A percentile compares a stretch with the other conserved stretches of the same genome.
Evolutionary conservation across 2,113 vertebrate species (phyloP).

Genomic region (Mobula hypostoma): DNA sequence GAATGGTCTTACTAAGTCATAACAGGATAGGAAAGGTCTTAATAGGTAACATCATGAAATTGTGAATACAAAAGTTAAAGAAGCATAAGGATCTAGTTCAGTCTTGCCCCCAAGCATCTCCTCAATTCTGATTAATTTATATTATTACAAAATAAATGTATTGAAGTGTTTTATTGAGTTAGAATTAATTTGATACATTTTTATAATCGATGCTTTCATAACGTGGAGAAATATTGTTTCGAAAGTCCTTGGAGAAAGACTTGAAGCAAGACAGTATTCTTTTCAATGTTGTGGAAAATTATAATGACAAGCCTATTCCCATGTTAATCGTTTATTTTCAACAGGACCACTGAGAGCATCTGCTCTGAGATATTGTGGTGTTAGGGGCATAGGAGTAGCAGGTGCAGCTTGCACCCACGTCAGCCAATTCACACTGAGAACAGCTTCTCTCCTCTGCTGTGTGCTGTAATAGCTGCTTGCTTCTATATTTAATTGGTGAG

Average conservation of each 20-base stretch:
- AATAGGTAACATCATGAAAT: not conserved
- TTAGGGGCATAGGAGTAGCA: conserved; percentile 16
- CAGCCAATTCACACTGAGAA: conserved; percentile 17
- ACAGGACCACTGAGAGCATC: conserved; percentile 20
- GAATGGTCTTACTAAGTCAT: not conserved
- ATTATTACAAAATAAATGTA: not conserved
- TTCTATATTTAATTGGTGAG: conserved; percentile 34
- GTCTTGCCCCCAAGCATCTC: not conserved
- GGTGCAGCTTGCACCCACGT: not conserved
- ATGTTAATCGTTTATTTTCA: conserved; percentile 13
- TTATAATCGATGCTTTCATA: not conserved
- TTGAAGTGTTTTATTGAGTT: not conserved
- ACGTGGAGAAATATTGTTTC: not conserved
- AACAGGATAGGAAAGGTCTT: not conserved
- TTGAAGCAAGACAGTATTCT: not conserved
- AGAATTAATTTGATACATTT: not conserved
- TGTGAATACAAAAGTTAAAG: not conserved
- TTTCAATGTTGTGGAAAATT: conserved; percentile 27
- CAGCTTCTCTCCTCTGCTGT: conserved; percentile 27
- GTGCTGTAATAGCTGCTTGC: not conserved
- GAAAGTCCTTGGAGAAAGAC: not conserved
- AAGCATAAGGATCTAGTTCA: not conserved
- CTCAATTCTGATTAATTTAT: not conserved
- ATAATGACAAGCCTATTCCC: conserved; percentile 17
- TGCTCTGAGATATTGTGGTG: conserved; percentile 19